Evolutionary conservation across 2,113 vertebrate species (phyloP).

Genomic region (Pagrus major): DNA sequence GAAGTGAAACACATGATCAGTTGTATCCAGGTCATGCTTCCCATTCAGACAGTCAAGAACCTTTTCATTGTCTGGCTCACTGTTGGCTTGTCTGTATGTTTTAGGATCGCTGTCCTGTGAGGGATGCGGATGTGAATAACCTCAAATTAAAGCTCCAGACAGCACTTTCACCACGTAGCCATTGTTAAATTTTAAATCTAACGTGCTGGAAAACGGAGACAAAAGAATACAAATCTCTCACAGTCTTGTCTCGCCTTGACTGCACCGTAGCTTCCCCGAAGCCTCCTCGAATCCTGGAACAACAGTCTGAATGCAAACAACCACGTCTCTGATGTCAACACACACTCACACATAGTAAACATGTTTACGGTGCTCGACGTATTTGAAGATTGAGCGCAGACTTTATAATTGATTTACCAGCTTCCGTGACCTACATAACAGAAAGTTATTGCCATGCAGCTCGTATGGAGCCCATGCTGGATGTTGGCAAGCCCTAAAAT

Average conservation of each 20-base stretch:
- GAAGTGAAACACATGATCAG: background rate
- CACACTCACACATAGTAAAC: conserved; percentile 17
- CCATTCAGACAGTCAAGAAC: background rate
- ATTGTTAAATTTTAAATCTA: background rate
- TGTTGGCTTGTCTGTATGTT: background rate
- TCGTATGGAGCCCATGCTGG: conserved; percentile 21
- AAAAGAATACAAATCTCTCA: background rate
- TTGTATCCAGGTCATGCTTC: background rate
- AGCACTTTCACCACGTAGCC: background rate
- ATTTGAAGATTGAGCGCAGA: conserved; percentile 24
- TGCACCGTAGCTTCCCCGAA: conserved; percentile 7
- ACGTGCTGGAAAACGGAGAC: background rate
- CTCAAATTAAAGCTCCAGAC: background rate
- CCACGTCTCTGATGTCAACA: background rate
- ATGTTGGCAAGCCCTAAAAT: conserved; percentile 45
- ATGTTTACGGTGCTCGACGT: background rate
- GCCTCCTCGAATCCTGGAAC: background rate
- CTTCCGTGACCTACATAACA: conserved; percentile 61
- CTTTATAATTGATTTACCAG: conserved; percentile 28
- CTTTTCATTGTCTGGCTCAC: background rate
- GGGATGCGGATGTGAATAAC: background rate
- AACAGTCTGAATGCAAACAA: background rate
- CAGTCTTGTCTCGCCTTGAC: background rate
- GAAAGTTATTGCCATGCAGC: conserved; percentile 37
- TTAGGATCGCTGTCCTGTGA: background rate